These are phyloP conservation scores for Toxonevra muliebris DNA, from an alignment of 2,888 invertebrate genomes.

Conservation along the genomic window DNA sequence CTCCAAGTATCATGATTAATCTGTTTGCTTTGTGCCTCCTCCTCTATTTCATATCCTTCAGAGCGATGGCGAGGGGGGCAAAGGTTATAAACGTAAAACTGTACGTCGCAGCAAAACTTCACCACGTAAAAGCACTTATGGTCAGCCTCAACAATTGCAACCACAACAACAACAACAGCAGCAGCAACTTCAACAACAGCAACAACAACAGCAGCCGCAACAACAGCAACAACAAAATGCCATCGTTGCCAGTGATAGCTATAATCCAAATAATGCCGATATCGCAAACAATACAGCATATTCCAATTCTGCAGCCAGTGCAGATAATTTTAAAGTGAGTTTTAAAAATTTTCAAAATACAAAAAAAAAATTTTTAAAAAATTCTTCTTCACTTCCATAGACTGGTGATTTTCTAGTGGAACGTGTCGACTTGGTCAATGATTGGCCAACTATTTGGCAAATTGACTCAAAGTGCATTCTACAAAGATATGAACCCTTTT, in stretches of 20 bases:
- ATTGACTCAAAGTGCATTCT: conserved; percentile 85
- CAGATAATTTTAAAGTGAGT: conserved; percentile 61
- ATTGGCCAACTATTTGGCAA: conserved; percentile 90
- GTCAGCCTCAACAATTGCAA: conserved; percentile 46
- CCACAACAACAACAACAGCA: conserved; percentile 50
- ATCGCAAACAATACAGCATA: conserved; percentile 48
- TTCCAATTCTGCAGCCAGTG: conserved; percentile 46
- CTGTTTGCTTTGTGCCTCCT: not conserved
- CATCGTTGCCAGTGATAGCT: conserved; percentile 45
- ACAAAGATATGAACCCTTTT: conserved; percentile 85
- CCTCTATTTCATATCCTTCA: conserved; percentile 19
- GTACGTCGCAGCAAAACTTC: conserved; percentile 56
- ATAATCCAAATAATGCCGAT: conserved; percentile 56
- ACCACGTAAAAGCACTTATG: conserved; percentile 56
- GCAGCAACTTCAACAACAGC: conserved; percentile 42
- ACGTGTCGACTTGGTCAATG: conserved; percentile 80
- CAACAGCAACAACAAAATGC: conserved; percentile 52
- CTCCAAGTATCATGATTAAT: too few species aligned
- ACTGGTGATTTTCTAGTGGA: conserved; percentile 89
- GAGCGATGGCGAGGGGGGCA: conserved; percentile 55
- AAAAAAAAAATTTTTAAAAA: too few species aligned
- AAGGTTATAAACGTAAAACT: conserved; percentile 56
- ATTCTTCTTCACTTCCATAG: conserved; percentile 66
- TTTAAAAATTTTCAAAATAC: not conserved
- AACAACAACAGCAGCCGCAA: conserved; percentile 56